These are phyloP conservation scores for Pelobates cultripes DNA, from an alignment of 2,797 vertebrate genomes.

Conservation along the genomic window DNA sequence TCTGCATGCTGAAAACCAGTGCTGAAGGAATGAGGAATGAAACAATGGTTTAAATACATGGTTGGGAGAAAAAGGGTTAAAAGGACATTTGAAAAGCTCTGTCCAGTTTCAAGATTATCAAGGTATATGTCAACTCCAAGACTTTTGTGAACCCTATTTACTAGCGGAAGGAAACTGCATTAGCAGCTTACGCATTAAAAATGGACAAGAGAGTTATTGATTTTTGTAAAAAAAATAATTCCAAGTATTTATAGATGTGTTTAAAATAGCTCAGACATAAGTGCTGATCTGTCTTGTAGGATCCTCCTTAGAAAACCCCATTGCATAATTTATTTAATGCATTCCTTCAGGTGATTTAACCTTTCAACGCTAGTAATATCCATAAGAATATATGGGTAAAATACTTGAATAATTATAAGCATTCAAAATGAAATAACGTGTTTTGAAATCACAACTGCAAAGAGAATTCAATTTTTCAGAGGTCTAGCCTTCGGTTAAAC, in stretches of 20 bases:
- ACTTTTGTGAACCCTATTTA: neutral
- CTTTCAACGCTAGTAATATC: neutral
- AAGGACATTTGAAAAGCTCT: conserved; percentile 4
- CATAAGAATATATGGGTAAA: neutral
- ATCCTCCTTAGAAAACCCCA: conserved; percentile 1
- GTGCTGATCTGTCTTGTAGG: neutral
- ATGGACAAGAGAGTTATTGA: conserved; percentile 25
- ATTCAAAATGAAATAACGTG: too few species aligned
- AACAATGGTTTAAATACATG: too few species aligned
- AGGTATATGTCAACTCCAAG: neutral
- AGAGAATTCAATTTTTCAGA: too few species aligned
- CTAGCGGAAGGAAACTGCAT: conserved; percentile 4
- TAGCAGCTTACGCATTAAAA: conserved; percentile 2
- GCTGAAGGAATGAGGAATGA: too few species aligned
- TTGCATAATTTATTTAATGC: neutral
- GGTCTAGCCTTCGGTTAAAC: too few species aligned
- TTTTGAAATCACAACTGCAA: too few species aligned
- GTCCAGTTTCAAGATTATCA: neutral
- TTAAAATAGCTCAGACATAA: conserved; percentile 7
- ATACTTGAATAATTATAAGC: neutral
- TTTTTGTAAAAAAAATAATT: conserved; percentile 5
- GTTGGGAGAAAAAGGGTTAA: neutral
- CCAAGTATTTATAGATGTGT: conserved; percentile 31
- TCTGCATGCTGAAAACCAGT: too few species aligned
- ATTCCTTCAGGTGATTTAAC: neutral